These are phyloP conservation scores for Thecophora atra DNA, from an alignment of 2,888 invertebrate species.

Conservation along the genomic window DNA sequence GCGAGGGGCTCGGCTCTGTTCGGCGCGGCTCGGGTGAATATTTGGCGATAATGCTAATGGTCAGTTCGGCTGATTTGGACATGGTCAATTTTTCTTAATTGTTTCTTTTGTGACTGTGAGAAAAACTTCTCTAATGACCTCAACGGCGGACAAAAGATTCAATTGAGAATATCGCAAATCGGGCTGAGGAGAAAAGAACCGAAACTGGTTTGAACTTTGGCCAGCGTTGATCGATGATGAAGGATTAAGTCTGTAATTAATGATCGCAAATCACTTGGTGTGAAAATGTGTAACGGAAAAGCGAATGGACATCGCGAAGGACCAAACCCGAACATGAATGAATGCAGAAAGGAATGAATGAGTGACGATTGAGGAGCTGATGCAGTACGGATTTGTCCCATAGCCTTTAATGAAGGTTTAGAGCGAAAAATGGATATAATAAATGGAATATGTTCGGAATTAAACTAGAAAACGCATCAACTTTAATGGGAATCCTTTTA, in stretches of 20 bases:
- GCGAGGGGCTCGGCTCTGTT: constrained; percentile 7
- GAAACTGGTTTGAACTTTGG: constrained; percentile 4
- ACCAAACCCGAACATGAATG: too few species aligned
- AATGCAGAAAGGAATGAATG: too few species aligned
- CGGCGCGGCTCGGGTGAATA: not conserved
- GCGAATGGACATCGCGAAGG: too few species aligned
- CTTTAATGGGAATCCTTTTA: too few species aligned
- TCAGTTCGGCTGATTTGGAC: constrained; percentile 59
- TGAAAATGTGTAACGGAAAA: constrained; percentile 40
- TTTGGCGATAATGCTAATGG: constrained; percentile 52
- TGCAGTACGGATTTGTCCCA: too few species aligned
- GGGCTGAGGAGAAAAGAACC: not conserved
- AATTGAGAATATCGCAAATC: constrained; percentile 3
- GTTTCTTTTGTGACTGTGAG: constrained; percentile 53
- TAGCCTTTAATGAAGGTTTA: too few species aligned
- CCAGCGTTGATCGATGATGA: constrained; percentile 47
- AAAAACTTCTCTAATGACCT: constrained; percentile 53
- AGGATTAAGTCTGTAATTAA: constrained; percentile 60
- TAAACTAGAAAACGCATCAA: too few species aligned
- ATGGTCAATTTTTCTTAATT: constrained; percentile 60
- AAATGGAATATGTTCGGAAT: too few species aligned
- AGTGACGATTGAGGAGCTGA: too few species aligned
- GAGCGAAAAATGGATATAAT: too few species aligned
- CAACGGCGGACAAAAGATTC: constrained; percentile 32
- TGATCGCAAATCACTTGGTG: constrained; percentile 49